phyloP scores from a whole-genome alignment of 2,113 vertebrate species.

The Anolis sagrei region DNA sequence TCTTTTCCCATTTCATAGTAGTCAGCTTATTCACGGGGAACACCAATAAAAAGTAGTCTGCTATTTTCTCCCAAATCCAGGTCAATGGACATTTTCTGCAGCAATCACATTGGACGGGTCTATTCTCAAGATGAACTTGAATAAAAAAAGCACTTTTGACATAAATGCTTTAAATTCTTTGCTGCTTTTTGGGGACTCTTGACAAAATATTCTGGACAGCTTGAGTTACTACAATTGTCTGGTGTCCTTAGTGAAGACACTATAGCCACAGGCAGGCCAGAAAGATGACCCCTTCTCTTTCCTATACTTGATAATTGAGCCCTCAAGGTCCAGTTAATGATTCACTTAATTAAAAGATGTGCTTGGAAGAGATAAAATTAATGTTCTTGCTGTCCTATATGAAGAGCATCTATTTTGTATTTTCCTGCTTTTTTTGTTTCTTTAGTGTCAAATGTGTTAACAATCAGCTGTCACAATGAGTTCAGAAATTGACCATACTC shows the following conservation, averaged over 20 bases:
- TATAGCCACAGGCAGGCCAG: neutral
- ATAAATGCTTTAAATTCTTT: slow-evolving; percentile 7
- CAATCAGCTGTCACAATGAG: neutral
- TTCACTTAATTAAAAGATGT: slow-evolving; percentile 11
- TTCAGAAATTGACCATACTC: slow-evolving; percentile 11
- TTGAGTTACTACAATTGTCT: fast-evolving
- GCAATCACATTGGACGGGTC: neutral
- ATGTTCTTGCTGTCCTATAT: neutral
- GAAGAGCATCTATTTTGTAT: slow-evolving; percentile 17
- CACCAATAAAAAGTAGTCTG: neutral
- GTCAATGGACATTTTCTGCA: neutral
- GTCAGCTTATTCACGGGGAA: neutral
- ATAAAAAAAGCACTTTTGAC: neutral
- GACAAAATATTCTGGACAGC: neutral
- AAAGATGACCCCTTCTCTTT: fast-evolving
- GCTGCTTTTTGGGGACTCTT: neutral
- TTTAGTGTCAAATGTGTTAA: slow-evolving; percentile 18
- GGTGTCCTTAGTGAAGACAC: neutral
- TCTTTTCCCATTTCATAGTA: neutral
- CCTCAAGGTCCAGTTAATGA: slow-evolving; percentile 8
- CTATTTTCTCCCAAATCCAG: neutral
- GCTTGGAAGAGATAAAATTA: slow-evolving; percentile 26
- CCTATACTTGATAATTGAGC: neutral
- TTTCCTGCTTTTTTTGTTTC: neutral
- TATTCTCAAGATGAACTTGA: neutral